Evolutionary conservation across 2,113 vertebrate species (phyloP).

Genomic region (Rhizomys pruinosus): DNA sequence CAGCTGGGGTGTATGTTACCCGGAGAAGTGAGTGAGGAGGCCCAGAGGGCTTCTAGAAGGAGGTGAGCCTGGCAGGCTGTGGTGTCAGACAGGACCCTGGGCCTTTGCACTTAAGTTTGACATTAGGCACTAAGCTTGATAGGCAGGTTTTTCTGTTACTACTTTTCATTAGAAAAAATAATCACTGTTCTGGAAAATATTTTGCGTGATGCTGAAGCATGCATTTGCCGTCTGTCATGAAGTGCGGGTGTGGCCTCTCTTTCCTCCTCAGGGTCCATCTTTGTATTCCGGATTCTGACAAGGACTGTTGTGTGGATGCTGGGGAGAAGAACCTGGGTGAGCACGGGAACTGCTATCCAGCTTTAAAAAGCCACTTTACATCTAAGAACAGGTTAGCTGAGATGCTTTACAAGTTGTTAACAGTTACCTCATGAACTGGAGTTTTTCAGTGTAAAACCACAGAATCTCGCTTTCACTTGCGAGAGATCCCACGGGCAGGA

Average conservation of each 20-base stretch:
- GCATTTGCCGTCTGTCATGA: background rate
- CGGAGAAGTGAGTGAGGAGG: background rate
- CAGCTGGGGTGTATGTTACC: accelerated
- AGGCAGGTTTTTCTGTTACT: background rate
- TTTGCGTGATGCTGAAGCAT: accelerated
- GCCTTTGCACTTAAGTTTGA: background rate
- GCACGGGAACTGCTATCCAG: no score
- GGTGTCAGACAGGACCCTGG: accelerated
- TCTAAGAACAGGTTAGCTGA: background rate
- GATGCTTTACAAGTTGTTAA: background rate
- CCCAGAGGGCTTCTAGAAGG: background rate
- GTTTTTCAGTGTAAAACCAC: background rate
- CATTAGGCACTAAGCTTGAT: background rate
- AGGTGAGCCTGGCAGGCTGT: no score
- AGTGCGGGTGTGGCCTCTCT: accelerated
- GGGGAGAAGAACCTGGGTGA: accelerated
- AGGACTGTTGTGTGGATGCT: accelerated
- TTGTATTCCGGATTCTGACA: accelerated
- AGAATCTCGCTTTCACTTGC: background rate
- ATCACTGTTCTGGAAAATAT: background rate
- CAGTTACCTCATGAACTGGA: no score
- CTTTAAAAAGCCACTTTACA: background rate
- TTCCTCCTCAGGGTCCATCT: no score
- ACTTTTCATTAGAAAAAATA: background rate
- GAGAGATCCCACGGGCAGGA: background rate